Evolutionary conservation across 2,797 vertebrate genomes (phyloP), one percentile per base, ranked within the genome.

Genomic region (Melanotaenia nigrans): DNA sequence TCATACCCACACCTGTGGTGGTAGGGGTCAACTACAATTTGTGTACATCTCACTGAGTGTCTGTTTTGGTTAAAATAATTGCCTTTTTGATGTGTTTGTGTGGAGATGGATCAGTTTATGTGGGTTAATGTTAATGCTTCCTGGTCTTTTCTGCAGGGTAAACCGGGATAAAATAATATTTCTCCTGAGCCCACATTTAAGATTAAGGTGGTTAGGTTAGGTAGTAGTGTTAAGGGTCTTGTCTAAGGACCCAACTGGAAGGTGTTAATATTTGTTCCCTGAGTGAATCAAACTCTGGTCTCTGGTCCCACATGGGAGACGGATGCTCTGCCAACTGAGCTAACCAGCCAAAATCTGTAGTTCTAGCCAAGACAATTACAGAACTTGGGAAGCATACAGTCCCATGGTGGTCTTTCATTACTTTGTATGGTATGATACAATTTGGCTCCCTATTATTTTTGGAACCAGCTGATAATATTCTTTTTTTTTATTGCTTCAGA

Each of bases 11-110:
- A 68, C 68, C 81, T 54, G 75, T 66, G 47, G 65, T 85, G 89
- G 89, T 92, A 90, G 2, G 78, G 1, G 32, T 68, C 25, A 20
- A 32, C 65, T 68, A 10, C 51, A 24, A 47, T 51, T 66, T 33
- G 30, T 69, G 32, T 64, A 10, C 35, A 24, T 18, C 40, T 75
- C 35, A 45, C 58, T 67, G 20, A 20, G 28, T 71, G 11, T 73
- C 18, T 62, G 20, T 54, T 35, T 16, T 53, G 47, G 2, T 45
- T 30, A 11, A 24, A 30, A 22, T 45, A 2, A 24, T 38, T 55
- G 8, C 1, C 1, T 5, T 28, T 33, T 36, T n/a, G 14, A 14
- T 64, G n/a, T 11, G 24, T 59, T 33, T 38, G 11, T 57, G 57
- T 24, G 5, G 12, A 13, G 60, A 65, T 40, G 18, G 32, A 42